phyloP scores from a whole-genome alignment of 2,113 vertebrate species.

The Psittacula cyanocephala region DNA sequence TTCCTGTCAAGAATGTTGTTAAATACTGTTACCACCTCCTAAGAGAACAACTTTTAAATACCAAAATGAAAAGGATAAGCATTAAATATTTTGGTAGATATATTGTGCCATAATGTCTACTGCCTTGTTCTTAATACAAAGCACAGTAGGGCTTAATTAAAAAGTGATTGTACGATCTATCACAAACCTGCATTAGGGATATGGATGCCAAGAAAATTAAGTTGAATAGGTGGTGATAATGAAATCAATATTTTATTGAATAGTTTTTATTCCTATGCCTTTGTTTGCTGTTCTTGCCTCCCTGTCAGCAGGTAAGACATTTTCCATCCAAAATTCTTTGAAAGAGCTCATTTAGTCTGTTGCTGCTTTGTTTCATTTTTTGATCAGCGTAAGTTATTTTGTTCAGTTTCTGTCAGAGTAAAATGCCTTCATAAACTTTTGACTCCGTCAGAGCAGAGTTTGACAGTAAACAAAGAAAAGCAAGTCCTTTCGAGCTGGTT shows the following conservation, averaged over 20 bases:
- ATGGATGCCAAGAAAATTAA: constrained; percentile 64
- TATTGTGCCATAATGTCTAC: constrained; percentile 70
- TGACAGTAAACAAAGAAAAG: constrained; percentile 43
- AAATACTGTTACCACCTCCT: constrained; percentile 63
- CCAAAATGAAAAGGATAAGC: constrained; percentile 60
- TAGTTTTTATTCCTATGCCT: constrained; percentile 65
- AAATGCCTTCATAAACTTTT: constrained; percentile 54
- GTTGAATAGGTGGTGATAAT: constrained; percentile 65
- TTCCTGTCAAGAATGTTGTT: constrained; percentile 57
- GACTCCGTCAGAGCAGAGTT: not conserved
- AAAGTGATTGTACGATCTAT: constrained; percentile 71
- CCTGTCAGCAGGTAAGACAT: constrained; percentile 37
- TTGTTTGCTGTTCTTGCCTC: constrained; percentile 57
- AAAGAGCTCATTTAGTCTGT: not conserved
- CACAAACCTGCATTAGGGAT: constrained; percentile 60
- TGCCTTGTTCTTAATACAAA: constrained; percentile 72
- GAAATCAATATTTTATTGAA: constrained; percentile 70
- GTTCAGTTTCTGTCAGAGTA: constrained; percentile 16
- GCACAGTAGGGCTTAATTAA: constrained; percentile 77
- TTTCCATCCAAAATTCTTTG: constrained; percentile 41
- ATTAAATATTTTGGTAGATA: constrained; percentile 70
- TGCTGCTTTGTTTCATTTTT: constrained; percentile 21
- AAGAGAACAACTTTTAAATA: constrained; percentile 64
- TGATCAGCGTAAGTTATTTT: constrained; percentile 4
- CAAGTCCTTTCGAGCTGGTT: not conserved